Percentiles rank a stretch among this genome's conserved stretches.
Conservation (phyloP, 2,113 vertebrate genomes). For the Alouatta palliata region DNA sequence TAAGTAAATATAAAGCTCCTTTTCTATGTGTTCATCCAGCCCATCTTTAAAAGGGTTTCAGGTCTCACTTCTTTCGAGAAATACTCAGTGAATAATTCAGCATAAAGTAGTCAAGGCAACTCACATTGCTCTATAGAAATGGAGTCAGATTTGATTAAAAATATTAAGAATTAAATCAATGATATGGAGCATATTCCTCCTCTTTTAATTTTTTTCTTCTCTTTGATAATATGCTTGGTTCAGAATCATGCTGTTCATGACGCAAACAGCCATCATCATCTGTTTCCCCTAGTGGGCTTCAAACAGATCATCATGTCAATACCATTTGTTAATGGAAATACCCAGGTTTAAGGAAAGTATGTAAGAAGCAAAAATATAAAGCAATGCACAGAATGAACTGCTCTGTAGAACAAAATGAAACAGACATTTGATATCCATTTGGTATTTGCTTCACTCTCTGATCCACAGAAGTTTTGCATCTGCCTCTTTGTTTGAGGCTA, state of each 20-base stretch:
- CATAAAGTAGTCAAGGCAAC: not conserved
- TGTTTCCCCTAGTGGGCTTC: too few species aligned
- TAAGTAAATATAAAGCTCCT: not conserved
- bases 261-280: too few species aligned
- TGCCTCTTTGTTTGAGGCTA: not conserved
- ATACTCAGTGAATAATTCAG: not conserved
- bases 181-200: not conserved
- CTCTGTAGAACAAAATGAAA: slow-evolving; percentile 29
- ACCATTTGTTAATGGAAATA: not conserved
- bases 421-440: slow-evolving; percentile 17
- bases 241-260: not conserved
- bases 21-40: not conserved
- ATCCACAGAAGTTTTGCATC: not conserved
- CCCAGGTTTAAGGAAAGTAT: not conserved
- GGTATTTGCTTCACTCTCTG: not conserved
- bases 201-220: not conserved
- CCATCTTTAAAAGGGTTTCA: not conserved
- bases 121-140: not conserved
- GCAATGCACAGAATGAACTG: slow-evolving; percentile 63
- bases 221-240: not conserved
- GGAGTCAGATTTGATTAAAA: not conserved
- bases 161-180: not conserved
- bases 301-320: not conserved
- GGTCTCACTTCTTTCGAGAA: not conserved
- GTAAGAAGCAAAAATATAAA: not conserved